These are phyloP conservation scores for Aegithalos caudatus DNA, from an alignment of 2,113 vertebrate species.

Conservation along the genomic window DNA sequence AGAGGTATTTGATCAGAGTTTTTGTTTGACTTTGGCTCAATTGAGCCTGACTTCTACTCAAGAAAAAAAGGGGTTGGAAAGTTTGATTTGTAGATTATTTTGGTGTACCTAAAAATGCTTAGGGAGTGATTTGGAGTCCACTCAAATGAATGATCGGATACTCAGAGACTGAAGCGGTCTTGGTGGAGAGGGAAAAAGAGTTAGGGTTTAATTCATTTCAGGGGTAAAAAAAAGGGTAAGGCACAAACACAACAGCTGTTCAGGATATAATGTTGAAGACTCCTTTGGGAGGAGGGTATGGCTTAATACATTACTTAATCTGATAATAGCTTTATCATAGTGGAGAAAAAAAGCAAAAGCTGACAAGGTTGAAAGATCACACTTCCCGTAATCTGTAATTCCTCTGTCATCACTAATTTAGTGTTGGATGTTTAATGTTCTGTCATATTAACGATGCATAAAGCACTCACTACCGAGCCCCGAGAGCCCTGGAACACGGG, in stretches of 20 bases:
- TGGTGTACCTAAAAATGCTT: background rate
- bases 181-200: rapidly evolving
- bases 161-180: background rate
- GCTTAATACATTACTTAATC: background rate
- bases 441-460: background rate
- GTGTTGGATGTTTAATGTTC: background rate
- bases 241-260: background rate
- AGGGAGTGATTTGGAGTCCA: background rate
- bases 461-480: background rate
- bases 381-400: background rate
- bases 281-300: background rate
- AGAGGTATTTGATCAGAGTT: background rate
- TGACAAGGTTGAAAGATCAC: background rate
- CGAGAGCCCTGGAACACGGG: rapidly evolving
- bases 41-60: background rate
- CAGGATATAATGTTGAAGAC: background rate
- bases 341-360: background rate
- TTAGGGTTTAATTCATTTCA: background rate
- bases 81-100: background rate
- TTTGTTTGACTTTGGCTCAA: background rate
- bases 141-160: background rate
- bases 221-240: background rate
- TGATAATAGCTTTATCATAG: background rate
- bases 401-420: background rate
- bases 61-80: background rate